Evolutionary conservation across 2,797 vertebrate genomes (phyloP).

Genomic region (Rhyacichthys aspro): DNA sequence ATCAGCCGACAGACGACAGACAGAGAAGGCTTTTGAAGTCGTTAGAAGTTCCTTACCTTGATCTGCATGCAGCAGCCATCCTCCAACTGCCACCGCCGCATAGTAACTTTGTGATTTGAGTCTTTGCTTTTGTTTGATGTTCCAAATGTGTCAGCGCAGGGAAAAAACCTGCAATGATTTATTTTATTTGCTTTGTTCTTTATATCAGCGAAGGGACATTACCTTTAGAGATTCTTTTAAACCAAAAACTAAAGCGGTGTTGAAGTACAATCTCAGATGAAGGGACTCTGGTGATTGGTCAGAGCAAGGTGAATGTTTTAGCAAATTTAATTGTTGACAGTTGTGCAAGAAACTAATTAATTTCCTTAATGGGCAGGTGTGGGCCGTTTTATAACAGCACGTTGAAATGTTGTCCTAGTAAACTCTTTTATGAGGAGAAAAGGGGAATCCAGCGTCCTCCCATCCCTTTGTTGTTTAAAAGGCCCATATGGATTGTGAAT

Average conservation of each 20-base stretch:
- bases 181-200: constrained; percentile 73
- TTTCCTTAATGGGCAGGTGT: constrained; percentile 73
- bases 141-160: constrained; percentile 62
- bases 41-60: constrained; percentile 76
- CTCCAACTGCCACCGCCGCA: constrained; percentile 69
- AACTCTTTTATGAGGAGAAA: constrained; percentile 71
- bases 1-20: constrained; percentile 66
- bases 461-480: constrained; percentile 78
- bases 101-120: constrained; percentile 74
- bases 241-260: constrained; percentile 33
- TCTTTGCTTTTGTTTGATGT: constrained; percentile 78
- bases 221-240: constrained; percentile 55
- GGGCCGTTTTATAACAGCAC: constrained; percentile 68
- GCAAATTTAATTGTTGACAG: constrained; percentile 55
- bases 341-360: constrained; percentile 65
- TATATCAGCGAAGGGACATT: constrained; percentile 54
- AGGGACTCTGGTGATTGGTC: constrained; percentile 45
- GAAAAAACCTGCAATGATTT: constrained; percentile 54
- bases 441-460: constrained; percentile 61
- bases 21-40: constrained; percentile 73
- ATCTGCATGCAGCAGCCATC: constrained; percentile 74
- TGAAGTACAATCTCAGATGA: constrained; percentile 25
- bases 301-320: constrained; percentile 42
- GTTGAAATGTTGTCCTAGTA: constrained; percentile 73
- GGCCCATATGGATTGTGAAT: constrained; percentile 81